phyloP scores from a whole-genome alignment of 2,888 invertebrate species.

The Ellobium chinense region DNA sequence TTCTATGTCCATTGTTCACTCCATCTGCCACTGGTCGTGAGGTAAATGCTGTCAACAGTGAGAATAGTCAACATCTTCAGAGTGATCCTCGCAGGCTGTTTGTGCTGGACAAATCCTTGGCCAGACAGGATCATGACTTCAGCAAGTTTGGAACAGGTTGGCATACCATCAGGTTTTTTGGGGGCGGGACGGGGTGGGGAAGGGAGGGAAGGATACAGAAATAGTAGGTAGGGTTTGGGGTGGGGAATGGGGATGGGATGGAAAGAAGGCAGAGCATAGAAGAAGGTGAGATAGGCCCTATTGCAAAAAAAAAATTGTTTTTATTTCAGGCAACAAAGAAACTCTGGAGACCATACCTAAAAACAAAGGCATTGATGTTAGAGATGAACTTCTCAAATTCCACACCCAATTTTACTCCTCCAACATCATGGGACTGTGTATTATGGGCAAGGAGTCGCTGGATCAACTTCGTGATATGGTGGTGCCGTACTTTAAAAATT shows the following conservation, averaged over 20 bases:
- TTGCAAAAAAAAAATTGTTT: too few relatives aligned
- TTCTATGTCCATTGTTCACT: slow-evolving; percentile 94
- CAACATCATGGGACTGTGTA: slow-evolving; percentile 93
- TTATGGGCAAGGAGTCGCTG: slow-evolving; percentile 92
- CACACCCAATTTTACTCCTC: slow-evolving; percentile 95
- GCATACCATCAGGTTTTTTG: too few relatives aligned
- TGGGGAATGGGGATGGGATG: too few relatives aligned
- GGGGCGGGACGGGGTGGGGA: too few relatives aligned
- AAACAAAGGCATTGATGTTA: slow-evolving; percentile 89
- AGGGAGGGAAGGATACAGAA: too few relatives aligned
- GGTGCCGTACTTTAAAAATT: slow-evolving; percentile 87
- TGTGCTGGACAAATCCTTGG: slow-evolving; percentile 92
- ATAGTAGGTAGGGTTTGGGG: too few relatives aligned
- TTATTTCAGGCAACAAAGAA: slow-evolving; percentile 82
- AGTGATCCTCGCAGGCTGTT: slow-evolving; percentile 93
- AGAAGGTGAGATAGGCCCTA: too few relatives aligned
- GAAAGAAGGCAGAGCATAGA: too few relatives aligned
- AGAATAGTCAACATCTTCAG: slow-evolving; percentile 95
- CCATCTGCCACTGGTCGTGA: slow-evolving; percentile 94
- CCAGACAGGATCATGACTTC: slow-evolving; percentile 89
- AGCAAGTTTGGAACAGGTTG: slow-evolving; percentile 96
- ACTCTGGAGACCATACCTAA: slow-evolving; percentile 90
- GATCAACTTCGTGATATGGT: slow-evolving; percentile 92
- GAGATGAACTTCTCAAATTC: slow-evolving; percentile 92
- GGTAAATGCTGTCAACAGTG: slow-evolving; percentile 96